phyloP scores from a whole-genome alignment of 2,888 invertebrate genomes.

The Agriotes lineatus region DNA sequence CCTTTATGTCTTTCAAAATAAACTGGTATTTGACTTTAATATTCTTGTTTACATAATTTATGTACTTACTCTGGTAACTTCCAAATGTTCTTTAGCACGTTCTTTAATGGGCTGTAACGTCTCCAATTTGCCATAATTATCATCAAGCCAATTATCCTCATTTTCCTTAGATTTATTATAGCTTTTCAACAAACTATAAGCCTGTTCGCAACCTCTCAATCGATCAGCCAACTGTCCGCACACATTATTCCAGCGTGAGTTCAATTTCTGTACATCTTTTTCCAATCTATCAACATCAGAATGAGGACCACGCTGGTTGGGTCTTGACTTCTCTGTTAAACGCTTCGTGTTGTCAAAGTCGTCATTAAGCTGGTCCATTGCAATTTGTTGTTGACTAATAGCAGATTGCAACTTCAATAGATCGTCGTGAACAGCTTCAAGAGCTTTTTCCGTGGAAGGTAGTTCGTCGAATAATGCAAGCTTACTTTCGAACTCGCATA shows the following conservation, averaged over 20 bases:
- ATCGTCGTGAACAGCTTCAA: slow-evolving; percentile 87
- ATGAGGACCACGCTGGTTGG: slow-evolving; percentile 80
- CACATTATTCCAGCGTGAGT: slow-evolving; percentile 92
- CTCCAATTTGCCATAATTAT: slow-evolving; percentile 84
- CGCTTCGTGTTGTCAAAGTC: slow-evolving; percentile 91
- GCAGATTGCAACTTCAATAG: slow-evolving; percentile 88
- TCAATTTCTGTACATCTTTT: slow-evolving; percentile 90
- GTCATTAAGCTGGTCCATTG: slow-evolving; percentile 92
- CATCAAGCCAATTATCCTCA: slow-evolving; percentile 92
- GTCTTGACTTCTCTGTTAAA: slow-evolving; percentile 90
- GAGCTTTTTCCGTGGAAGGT: slow-evolving; percentile 88
- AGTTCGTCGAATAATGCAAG: slow-evolving; percentile 91
- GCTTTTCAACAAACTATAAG: slow-evolving; percentile 90
- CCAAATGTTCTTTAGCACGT: slow-evolving; percentile 80
- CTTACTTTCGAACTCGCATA: slow-evolving; percentile 93
- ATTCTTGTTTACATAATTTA: too few relatives aligned
- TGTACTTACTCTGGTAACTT: slow-evolving; percentile 84
- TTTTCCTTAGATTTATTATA: slow-evolving; percentile 89
- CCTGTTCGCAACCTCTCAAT: slow-evolving; percentile 90
- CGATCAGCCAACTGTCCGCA: slow-evolving; percentile 92
- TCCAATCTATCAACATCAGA: slow-evolving; percentile 93
- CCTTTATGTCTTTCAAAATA: too few relatives aligned
- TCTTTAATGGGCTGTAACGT: slow-evolving; percentile 77
- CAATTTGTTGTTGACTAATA: slow-evolving; percentile 89
- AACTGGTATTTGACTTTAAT: too few relatives aligned